Percentiles rank a stretch among this genome's conserved stretches.
phyloP scores from a whole-genome alignment of 2,797 vertebrate species.

The Syndactyla subalaris region DNA sequence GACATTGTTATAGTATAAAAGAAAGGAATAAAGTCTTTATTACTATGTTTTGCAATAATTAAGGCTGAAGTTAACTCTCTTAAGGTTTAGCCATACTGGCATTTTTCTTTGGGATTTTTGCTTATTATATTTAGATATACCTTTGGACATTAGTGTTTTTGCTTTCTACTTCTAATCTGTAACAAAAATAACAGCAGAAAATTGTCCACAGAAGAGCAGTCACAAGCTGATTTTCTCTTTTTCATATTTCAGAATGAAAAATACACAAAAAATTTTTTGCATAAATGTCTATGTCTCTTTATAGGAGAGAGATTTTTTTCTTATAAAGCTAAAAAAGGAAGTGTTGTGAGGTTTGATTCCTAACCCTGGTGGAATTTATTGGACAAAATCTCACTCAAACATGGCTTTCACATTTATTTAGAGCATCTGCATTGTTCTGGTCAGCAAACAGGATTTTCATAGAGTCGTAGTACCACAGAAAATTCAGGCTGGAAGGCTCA shows the following conservation, averaged over 20 bases:
- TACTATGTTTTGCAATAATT: not conserved
- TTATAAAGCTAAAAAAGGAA: not conserved
- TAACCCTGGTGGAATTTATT: not conserved
- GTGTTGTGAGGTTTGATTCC: not conserved
- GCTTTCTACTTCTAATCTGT: not conserved
- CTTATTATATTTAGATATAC: not conserved
- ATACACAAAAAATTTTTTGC: not conserved
- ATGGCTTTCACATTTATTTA: not conserved
- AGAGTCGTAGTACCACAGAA: not conserved
- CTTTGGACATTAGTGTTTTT: not conserved
- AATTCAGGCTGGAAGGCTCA: not conserved
- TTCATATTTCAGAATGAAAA: not conserved
- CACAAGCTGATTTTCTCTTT: not conserved
- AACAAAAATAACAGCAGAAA: not conserved
- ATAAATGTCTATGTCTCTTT: not conserved
- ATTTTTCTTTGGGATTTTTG: not conserved
- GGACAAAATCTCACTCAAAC: not conserved
- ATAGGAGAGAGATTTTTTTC: not conserved
- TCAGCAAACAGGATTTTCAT: not conserved
- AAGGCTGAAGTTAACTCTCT: not conserved
- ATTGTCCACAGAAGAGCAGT: not conserved
- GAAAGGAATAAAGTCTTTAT: not conserved
- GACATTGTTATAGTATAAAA: not conserved
- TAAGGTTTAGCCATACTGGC: not conserved
- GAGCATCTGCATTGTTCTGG: not conserved